Evolutionary conservation across 2,797 vertebrate species (phyloP).

Genomic region (Spinus pinus): DNA sequence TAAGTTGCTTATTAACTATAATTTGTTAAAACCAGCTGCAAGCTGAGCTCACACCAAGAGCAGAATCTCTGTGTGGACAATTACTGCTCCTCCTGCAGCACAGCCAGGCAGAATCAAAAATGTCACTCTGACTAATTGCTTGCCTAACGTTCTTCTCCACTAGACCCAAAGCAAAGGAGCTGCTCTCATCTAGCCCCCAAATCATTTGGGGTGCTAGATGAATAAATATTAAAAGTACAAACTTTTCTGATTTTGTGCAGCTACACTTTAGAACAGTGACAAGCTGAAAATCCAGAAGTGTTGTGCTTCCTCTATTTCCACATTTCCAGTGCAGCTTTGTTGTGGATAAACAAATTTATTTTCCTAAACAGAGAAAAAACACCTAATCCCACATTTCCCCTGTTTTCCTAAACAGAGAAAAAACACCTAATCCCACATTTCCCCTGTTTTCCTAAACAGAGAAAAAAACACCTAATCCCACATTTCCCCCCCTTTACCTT

Average conservation of each 20-base stretch:
- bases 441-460: not conserved
- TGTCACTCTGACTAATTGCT: accelerated
- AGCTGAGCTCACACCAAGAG: not conserved
- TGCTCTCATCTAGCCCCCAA: not conserved
- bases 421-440: too few species aligned
- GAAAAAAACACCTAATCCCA: not conserved
- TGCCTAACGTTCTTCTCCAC: not conserved
- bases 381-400: not conserved
- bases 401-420: not conserved
- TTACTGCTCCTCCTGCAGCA: not conserved
- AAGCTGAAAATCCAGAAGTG: not conserved
- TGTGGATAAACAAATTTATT: not conserved
- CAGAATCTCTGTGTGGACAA: not conserved
- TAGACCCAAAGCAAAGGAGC: not conserved
- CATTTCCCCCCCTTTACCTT: not conserved
- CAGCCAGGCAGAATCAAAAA: not conserved
- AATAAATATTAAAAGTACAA: not conserved
- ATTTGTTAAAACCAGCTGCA: not conserved
- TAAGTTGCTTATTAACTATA: not conserved
- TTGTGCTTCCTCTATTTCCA: accelerated
- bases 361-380: not conserved
- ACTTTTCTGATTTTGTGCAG: not conserved
- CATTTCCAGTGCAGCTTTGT: not conserved
- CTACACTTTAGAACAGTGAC: accelerated
- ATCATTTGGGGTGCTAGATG: not conserved